A percentile compares a stretch with the other conserved stretches of the same genome.
These are phyloP conservation scores for Drosophila greeni DNA, from an alignment of 2,888 invertebrate genomes.

Conservation along the genomic window DNA sequence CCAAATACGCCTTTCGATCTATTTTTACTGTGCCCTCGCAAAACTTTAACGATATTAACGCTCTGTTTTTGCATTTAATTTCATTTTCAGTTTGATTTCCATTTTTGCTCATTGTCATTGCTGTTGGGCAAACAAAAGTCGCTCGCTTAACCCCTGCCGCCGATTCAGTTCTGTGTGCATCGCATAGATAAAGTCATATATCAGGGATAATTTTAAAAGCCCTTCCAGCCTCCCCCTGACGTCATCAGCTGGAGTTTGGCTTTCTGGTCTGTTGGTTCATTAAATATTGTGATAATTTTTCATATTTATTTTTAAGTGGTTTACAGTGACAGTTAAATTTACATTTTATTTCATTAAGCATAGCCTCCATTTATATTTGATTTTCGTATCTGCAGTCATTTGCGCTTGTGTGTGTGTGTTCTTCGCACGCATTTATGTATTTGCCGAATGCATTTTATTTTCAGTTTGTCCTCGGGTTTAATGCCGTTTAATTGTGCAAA, in stretches of 20 bases:
- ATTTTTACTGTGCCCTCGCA: background rate
- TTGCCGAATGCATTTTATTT: background rate
- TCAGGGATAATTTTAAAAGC: conserved; percentile 56
- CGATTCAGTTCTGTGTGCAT: conserved; percentile 39
- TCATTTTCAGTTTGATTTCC: conserved; percentile 32
- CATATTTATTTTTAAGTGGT: conserved; percentile 72
- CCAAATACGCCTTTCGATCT: background rate
- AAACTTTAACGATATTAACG: conserved; percentile 42
- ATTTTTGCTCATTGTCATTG: conserved; percentile 33
- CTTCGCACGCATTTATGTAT: background rate
- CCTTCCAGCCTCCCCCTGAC: conserved; percentile 18
- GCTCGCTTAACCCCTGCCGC: conserved; percentile 12
- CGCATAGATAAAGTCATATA: conserved; percentile 67
- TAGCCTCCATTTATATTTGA: conserved; percentile 40
- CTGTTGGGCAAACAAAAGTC: conserved; percentile 42
- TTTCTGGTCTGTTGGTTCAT: conserved; percentile 66
- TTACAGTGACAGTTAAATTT: conserved; percentile 53
- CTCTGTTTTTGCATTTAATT: conserved; percentile 16
- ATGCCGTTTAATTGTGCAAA: conserved; percentile 44
- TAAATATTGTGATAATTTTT: conserved; percentile 71
- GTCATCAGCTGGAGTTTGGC: conserved; percentile 47
- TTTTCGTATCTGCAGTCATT: conserved; percentile 21
- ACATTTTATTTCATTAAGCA: conserved; percentile 54
- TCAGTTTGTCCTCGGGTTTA: conserved; percentile 10
- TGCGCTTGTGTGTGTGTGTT: conserved; percentile 10